Base-by-base conservation (phyloP, 2,797 vertebrate genomes). In the Aeoliscus strigatus region DNA sequence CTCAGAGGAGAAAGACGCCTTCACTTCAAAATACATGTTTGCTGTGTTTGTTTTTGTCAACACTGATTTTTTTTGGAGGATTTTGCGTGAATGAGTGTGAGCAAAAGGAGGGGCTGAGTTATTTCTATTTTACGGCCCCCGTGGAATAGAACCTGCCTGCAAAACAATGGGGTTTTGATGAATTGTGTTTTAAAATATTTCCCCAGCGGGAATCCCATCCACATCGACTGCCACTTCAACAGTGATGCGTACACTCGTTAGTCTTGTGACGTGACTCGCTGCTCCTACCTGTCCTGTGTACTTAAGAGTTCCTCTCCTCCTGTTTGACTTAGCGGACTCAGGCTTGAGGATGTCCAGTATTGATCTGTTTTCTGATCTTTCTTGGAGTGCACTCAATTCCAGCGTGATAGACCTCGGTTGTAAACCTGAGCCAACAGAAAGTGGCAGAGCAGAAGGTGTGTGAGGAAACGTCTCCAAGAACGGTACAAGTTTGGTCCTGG, bases 301-400 rank as follows among this genome's bases (percentile, higher is more conserved):
- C 75, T 64, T 72, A 57, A 75, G 31, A 66, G 30, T 51, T 66
- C 46, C 25, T 65, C 57, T 60, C 62, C 77, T 80, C 87, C 75
- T 71, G 74, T 86, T 79, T 67, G 63, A 70, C 57, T 85, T 85
- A 80, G 65, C 48, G 52, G 65, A 50, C 76, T 86, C 63, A 74
- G 83, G 81, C 76, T 85, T 81, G 83, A 83, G 73, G 70, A 85
- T 83, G 64, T 54, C 15, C 13, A 41, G 31, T 71, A 88, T 89
- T 73, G 83, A 87, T 88, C 72, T 78, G 69, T 77, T 84, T 83
- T 81, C 81, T 85, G 78, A 74, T 80, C 81, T 78, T 81, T 79
- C 70, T 84, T 66, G 72, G 73, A 79, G 63, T 74, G 47, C 71
- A 72, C 66, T 81, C 63, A 52, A 66, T 82, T 78, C 63, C 64